Base-by-base conservation (phyloP, 2,113 vertebrate genomes). In the Megaptera novaeangliae region DNA sequence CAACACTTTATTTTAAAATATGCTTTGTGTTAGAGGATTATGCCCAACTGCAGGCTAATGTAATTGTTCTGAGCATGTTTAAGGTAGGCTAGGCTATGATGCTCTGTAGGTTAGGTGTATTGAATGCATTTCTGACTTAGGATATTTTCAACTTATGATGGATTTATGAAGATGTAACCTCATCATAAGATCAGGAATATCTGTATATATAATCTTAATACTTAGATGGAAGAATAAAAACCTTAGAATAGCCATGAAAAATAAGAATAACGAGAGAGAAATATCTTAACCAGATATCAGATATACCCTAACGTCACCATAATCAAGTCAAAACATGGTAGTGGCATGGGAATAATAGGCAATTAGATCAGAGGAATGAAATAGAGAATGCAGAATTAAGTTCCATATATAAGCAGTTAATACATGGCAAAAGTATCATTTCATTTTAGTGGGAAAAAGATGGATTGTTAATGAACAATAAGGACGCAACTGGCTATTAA, bases 211-310 rank as follows among this genome's bases (percentile, higher is more conserved):
- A 49, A 46, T 75, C 52, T 93, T 31, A 74, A 78, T 77, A 23
- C 17, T 90, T 88, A 80, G 52, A 46, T 66, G 27, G 55, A 88
- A 95, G 27, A 84, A 94, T 69, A 96, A 92, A 95, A 90, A 44
- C 7, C 46, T 49, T 82, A 89, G 18, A 92, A 63, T 49, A 83
- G 41, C 34, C 21, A 63, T 71, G 44, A 92, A 94, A 97, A 96
- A 36, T 83, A 82, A 85, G 39, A 84, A 89, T 89, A 93, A 90
- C 86, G 59, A 77, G 59, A 74, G n/a, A 68, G 41, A 78, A 39
- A 85, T 49, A 36, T 21, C 39, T 91, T 81, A 77, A 72, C n/a
- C 49, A 88, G 5, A 52, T 74, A 92, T 21, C 71, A 97, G 31
- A 78, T 80, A 68, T 72, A 46, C 25, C 68, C 27, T 91, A 91